Percentiles rank a stretch among this genome's conserved stretches.
phyloP scores from a whole-genome alignment of 2,797 vertebrate genomes.

The Enteromius radiatus region DNA sequence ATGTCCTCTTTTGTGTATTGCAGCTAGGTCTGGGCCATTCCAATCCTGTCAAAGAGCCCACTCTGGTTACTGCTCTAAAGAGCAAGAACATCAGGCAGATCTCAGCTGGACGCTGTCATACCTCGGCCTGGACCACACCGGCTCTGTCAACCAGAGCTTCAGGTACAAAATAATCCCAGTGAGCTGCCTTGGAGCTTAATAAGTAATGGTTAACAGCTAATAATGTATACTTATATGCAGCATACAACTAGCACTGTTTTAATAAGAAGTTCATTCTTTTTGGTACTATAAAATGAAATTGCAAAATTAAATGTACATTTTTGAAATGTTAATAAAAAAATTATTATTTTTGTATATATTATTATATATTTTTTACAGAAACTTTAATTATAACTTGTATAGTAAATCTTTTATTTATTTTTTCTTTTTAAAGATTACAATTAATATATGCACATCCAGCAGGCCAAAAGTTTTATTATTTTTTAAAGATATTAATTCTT shows the following conservation, averaged over 20 bases:
- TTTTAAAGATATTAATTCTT: no score
- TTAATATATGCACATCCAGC: no score
- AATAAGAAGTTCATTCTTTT: no score
- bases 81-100: slow-evolving; percentile 82
- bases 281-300: neutral
- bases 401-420: neutral
- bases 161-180: slow-evolving; percentile 66
- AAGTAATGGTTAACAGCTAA: no score
- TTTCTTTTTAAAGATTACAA: neutral
- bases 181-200: neutral
- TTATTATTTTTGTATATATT: no score
- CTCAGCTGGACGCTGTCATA: slow-evolving; percentile 84
- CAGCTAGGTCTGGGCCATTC: slow-evolving; percentile 83
- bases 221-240: neutral
- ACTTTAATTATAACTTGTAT: neutral
- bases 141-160: slow-evolving; percentile 74
- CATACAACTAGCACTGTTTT: neutral
- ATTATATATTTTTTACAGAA: no score
- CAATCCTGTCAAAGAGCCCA: slow-evolving; percentile 80
- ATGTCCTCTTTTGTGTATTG: neutral
- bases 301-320: neutral
- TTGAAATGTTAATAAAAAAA: no score
- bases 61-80: slow-evolving; percentile 74
- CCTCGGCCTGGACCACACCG: slow-evolving; percentile 82
- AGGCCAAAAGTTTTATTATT: no score